phyloP scores from a whole-genome alignment of 1,140 invertebrate genomes.

The Condylostylus longicornis region DNA sequence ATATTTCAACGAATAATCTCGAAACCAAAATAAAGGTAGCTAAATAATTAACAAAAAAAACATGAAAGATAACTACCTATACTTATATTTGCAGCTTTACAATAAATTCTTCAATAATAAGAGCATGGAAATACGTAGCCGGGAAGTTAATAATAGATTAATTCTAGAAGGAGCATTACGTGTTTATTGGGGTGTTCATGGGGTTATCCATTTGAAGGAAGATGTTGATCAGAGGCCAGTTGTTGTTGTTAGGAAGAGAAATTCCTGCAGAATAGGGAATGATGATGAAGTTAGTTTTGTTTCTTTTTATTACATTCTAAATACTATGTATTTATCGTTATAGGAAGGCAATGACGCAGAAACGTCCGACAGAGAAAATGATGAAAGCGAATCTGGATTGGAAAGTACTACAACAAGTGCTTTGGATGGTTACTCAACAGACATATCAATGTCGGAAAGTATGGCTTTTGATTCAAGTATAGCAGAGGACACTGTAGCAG shows the following conservation, averaged over 20 bases:
- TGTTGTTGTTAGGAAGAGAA: slow-evolving; percentile 50
- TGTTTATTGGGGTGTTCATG: slow-evolving; percentile 73
- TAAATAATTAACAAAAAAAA: background rate
- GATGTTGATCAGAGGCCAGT: slow-evolving; percentile 69
- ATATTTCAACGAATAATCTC: slow-evolving; percentile 48
- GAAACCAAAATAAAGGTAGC: slow-evolving; percentile 58
- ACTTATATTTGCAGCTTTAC: slow-evolving; percentile 15
- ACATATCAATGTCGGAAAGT: slow-evolving; percentile 29
- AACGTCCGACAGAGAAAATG: slow-evolving; percentile 27
- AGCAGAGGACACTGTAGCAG: slow-evolving; percentile 20
- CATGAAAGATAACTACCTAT: background rate
- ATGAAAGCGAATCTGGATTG: slow-evolving; percentile 23
- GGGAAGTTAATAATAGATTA: slow-evolving; percentile 63
- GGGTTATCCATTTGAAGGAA: slow-evolving; percentile 72
- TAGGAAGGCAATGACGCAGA: background rate
- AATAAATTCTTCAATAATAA: slow-evolving; percentile 70
- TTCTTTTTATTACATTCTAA: background rate
- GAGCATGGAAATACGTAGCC: slow-evolving; percentile 55
- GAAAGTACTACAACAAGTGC: slow-evolving; percentile 21
- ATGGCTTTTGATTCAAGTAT: slow-evolving; percentile 31
- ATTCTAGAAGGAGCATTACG: slow-evolving; percentile 63
- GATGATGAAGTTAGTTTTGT: slow-evolving; percentile 13
- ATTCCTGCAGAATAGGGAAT: slow-evolving; percentile 41
- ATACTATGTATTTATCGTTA: background rate
- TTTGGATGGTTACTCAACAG: slow-evolving; percentile 24